Conservation (phyloP, 2,113 vertebrate genomes). For the Tragelaphus strepsiceros region DNA sequence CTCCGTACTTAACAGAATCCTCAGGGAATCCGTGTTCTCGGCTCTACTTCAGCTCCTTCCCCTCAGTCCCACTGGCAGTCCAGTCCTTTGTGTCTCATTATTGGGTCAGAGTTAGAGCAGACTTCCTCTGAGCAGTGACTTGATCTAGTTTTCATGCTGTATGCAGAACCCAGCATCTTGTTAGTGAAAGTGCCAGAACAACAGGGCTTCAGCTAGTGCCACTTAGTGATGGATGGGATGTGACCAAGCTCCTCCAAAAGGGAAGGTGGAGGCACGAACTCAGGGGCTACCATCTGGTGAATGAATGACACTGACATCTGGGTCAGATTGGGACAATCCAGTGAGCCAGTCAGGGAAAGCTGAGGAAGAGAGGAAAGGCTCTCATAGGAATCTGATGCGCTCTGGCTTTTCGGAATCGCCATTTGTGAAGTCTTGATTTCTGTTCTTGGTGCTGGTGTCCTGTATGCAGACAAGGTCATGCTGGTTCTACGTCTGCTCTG, state of each 20-base stretch:
- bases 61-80: rapidly evolving
- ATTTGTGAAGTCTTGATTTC: not conserved
- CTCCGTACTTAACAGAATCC: rapidly evolving
- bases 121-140: not conserved
- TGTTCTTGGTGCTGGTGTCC: rapidly evolving
- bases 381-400: rapidly evolving
- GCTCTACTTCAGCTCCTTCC: not conserved
- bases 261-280: not conserved
- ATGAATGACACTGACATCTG: not conserved
- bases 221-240: not conserved
- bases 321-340: not conserved
- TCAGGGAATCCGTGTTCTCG: too few relatives aligned
- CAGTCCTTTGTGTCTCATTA: not conserved
- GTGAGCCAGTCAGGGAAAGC: rapidly evolving
- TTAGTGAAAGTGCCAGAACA: not conserved
- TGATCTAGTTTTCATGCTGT: not conserved
- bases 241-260: not conserved
- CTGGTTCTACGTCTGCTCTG: rapidly evolving
- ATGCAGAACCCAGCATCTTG: not conserved
- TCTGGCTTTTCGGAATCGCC: rapidly evolving
- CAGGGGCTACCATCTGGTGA: not conserved
- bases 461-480: not conserved
- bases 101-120: not conserved
- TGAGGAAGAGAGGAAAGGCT: not conserved
- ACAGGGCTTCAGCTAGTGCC: not conserved